Conservation (phyloP, 1,140 invertebrate genomes). For the Tigriopus japonicus region DNA sequence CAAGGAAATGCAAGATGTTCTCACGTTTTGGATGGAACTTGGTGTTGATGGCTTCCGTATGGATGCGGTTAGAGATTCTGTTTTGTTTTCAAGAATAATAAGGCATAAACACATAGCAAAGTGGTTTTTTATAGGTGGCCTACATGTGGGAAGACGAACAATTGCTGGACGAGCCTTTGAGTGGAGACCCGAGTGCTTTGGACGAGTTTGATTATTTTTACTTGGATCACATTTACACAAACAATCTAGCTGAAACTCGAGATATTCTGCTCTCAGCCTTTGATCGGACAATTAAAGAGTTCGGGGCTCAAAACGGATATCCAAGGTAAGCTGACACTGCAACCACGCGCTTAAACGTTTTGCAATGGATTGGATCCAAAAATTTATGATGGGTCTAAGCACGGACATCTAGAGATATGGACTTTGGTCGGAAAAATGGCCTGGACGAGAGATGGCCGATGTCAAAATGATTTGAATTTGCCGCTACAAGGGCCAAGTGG, state of each 20-base stretch:
- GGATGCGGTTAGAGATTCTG: constrained; percentile 38
- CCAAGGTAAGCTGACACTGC: too few species aligned
- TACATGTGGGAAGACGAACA: background rate
- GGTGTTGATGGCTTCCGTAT: constrained; percentile 57
- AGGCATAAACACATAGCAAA: too few species aligned
- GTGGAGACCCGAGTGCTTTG: background rate
- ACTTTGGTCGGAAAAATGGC: too few species aligned
- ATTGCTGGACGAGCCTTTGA: background rate
- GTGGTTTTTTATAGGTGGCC: background rate
- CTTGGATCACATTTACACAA: background rate
- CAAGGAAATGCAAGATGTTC: constrained; percentile 43
- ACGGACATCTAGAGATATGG: too few species aligned
- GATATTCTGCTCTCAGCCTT: background rate
- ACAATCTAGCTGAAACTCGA: background rate
- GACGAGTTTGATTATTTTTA: background rate
- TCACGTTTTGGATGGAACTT: constrained; percentile 50
- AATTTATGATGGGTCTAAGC: too few species aligned
- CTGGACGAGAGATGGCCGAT: too few species aligned
- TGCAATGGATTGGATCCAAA: too few species aligned
- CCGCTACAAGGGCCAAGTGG: too few species aligned
- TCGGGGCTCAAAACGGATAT: too few species aligned
- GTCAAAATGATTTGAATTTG: too few species aligned
- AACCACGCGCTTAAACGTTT: too few species aligned
- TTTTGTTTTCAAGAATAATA: constrained; percentile 22
- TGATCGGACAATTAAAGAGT: too few species aligned